These are phyloP conservation scores for Tachycineta bicolor DNA, from an alignment of 2,113 vertebrate genomes.

Conservation along the genomic window DNA sequence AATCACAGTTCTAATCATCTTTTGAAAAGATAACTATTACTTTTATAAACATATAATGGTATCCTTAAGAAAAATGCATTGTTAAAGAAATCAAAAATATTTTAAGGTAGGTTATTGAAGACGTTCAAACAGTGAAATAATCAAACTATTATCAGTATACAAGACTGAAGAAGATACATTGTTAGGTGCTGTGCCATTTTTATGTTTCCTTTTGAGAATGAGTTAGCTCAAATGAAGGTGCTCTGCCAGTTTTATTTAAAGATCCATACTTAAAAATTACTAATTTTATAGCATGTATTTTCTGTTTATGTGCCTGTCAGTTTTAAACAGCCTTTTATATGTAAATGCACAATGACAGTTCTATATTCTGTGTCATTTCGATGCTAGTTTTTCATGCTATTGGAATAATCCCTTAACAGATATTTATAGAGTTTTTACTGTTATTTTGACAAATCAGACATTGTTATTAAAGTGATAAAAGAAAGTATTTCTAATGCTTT, in stretches of 20 bases:
- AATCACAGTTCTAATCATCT: background rate
- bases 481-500: conserved; percentile 36
- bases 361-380: conserved; percentile 47
- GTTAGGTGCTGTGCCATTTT: background rate
- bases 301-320: conserved; percentile 62
- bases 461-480: conserved; percentile 53
- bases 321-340: conserved; percentile 60
- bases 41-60: background rate
- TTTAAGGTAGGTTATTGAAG: background rate
- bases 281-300: conserved; percentile 58
- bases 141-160: background rate
- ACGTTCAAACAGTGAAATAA: background rate
- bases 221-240: background rate
- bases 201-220: conserved; percentile 11
- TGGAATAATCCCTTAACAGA: conserved; percentile 51
- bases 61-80: background rate
- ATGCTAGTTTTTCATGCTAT: conserved; percentile 30
- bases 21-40: background rate
- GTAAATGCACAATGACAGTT: conserved; percentile 31
- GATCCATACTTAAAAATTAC: conserved; percentile 18
- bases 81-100: background rate
- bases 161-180: background rate
- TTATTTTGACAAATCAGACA: conserved; percentile 63
- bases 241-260: conserved; percentile 40
- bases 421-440: conserved; percentile 62